Base-by-base conservation (phyloP, 2,797 vertebrate genomes). In the Apogon hyalosoma region DNA sequence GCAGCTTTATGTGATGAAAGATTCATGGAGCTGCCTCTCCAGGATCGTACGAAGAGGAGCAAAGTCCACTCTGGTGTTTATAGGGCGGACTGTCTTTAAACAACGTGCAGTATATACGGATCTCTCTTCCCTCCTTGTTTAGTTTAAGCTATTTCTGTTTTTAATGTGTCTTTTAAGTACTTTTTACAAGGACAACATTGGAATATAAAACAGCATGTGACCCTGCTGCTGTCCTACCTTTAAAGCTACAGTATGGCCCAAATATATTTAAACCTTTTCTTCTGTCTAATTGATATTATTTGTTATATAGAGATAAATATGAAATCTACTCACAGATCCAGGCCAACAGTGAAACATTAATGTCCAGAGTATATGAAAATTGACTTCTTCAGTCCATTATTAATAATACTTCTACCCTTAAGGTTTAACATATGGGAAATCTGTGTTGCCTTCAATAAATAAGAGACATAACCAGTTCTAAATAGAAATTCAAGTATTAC, bases 11-110 rank as follows among this genome's bases (percentile, higher is more conserved):
- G 58, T 58, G 66, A 57, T 52, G 52, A 61, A 65, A 67, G 41
- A 38, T 49, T 63, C 11, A 46, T 5, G 11, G 12, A 28, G 11
- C 7, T 9, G 14, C 59, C 31, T 3, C 53, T 2, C 0, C 53
- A 43, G 31, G 47, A 42, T 75, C 11, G 7, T 60, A 4, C 14
- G 12, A 56, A 14, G 14, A 42, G 12, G 73, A 57, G 12, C 75
- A 84, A 81, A 79, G 82, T 81, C 63, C 82, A 65, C 6, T 39
- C 38, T 11, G 0, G 42, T 18, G 49, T 79, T 83, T 73, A 63
- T 39, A 2, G 31, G 18, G 43, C 12, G 14, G 16, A 36, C 0
- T 0, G 33, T 51, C 15, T 51, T 61, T 58, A 55, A 18, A 10
- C 13, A 13, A 24, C 7, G 6, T 15, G 36, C 8, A 3, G 28